Base-by-base conservation (phyloP, 2,888 invertebrate species). In the Buathra laborator region DNA sequence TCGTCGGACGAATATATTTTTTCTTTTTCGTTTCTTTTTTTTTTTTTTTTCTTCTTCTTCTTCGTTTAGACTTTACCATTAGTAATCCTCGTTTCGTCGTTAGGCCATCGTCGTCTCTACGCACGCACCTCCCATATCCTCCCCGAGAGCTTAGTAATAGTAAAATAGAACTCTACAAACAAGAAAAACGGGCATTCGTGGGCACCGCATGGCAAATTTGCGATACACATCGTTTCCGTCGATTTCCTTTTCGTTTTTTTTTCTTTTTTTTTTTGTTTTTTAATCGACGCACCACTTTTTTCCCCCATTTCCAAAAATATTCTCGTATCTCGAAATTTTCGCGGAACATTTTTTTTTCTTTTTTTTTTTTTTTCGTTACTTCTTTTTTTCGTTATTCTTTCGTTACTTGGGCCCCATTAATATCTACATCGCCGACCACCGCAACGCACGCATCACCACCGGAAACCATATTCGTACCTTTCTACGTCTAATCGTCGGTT, bases 391-490 rank as follows among this genome's bases (percentile, higher is more conserved):
- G 44, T 3, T 37, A 78, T 75, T 81, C 62, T 48, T 64, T 75
- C 59, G 48, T 32, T 75, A 83, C 86, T 85, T 83, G 82, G 83
- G 86, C 84, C 86, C 80, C 84, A 78, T 83, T 77, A 68, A 83
- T 86, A 81, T 81, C 77, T 77, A 77, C 72, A 77, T 78, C 68
- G 72, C 74, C 72, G 64, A 83, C 43, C 78, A 67, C 53, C 16
- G 24, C 24, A 56, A 70, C 24, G 24, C 12, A 9, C 59, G 59
- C 59, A n/a, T 51, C 19, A 64, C 64, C 64, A 64, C 66, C 66
- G 43, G 46, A 85, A 75, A 78, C 66, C 72, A 79, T 67, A 79
- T 56, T 72, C 37, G 46, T 32, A 37, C 37, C 6, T 29, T 3
- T 24, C 56, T 76, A 79, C 53, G 10, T 72, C 70, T 80, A 81